A percentile compares a stretch with the other conserved stretches of the same genome.
phyloP scores from a whole-genome alignment of 2,888 invertebrate species.

The Xestia rhomboidea region DNA sequence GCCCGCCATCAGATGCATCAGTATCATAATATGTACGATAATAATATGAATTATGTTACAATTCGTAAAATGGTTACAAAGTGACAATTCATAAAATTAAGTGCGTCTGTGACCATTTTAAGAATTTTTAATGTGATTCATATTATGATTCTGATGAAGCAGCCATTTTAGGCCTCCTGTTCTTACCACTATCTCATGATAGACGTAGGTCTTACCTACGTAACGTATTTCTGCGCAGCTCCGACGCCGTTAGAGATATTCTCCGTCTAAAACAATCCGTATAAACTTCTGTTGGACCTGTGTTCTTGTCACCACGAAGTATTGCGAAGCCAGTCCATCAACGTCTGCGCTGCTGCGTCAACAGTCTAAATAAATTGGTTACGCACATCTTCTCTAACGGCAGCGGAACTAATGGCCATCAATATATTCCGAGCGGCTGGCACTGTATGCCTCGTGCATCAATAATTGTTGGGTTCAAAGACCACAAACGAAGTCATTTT shows the following conservation, averaged over 20 bases:
- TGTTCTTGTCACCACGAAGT: not conserved
- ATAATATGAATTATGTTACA: too few relatives aligned
- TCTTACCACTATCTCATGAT: not conserved
- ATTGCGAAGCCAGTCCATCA: not conserved
- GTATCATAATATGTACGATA: not conserved
- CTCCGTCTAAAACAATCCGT: not conserved
- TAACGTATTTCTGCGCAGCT: not conserved
- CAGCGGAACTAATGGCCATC: constrained; percentile 47
- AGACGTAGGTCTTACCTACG: not conserved
- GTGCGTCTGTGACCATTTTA: too few relatives aligned
- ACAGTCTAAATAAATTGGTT: constrained; percentile 14
- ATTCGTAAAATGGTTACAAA: too few relatives aligned
- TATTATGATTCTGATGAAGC: too few relatives aligned
- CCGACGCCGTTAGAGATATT: not conserved
- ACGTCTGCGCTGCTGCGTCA: constrained; percentile 9
- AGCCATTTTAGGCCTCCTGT: too few relatives aligned
- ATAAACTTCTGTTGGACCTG: not conserved
- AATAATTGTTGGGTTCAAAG: constrained; percentile 61
- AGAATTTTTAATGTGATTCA: too few relatives aligned
- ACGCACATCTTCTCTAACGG: constrained; percentile 26
- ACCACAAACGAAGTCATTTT: constrained; percentile 47
- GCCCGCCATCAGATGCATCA: too few relatives aligned
- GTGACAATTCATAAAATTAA: too few relatives aligned
- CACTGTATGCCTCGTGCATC: constrained; percentile 51
- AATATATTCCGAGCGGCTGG: constrained; percentile 46